Conservation (phyloP, 2,113 vertebrate genomes). For the Tamias sibiricus region DNA sequence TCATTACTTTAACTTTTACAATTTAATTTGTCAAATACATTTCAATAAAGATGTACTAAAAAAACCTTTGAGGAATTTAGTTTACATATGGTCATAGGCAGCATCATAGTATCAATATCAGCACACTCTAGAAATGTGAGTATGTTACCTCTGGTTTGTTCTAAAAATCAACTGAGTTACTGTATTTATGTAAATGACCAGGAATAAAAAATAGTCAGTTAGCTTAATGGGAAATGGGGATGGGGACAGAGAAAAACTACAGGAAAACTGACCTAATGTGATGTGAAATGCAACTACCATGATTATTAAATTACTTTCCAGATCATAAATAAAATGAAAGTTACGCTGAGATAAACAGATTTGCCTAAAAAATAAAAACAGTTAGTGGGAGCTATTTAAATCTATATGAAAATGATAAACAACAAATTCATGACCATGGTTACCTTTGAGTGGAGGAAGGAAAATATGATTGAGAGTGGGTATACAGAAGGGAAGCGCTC, state of each 20-base stretch:
- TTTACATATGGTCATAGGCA: neutral
- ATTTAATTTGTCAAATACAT: neutral
- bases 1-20: neutral
- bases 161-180: neutral
- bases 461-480: neutral
- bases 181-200: neutral
- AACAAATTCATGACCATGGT: neutral
- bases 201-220: neutral
- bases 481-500: no score
- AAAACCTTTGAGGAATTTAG: neutral
- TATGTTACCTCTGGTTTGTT: neutral
- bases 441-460: neutral
- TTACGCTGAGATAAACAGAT: neutral
- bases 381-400: neutral
- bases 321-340: constrained; percentile 24
- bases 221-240: neutral
- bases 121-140: neutral
- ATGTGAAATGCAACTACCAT: neutral
- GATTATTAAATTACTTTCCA: constrained; percentile 35
- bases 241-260: neutral
- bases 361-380: constrained; percentile 18
- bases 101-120: no score
- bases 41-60: neutral
- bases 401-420: neutral
- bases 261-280: constrained; percentile 22